Evolutionary conservation across 2,797 vertebrate species (phyloP).

Genomic region (Halcyon chelicuti): DNA sequence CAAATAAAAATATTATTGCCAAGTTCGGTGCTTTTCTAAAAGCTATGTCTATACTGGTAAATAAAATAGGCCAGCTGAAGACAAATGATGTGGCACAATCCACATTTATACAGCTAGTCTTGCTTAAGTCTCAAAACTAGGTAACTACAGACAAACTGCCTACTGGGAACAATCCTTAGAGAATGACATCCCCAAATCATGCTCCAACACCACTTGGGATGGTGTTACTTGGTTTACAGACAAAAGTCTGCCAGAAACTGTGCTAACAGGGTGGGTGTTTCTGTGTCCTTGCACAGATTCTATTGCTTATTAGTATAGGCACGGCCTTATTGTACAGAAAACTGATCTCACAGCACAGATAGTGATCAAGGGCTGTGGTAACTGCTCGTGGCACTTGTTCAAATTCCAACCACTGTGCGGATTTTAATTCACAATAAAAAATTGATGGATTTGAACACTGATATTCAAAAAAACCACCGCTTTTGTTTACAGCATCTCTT

Average conservation of each 20-base stretch:
- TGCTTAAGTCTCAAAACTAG: background rate
- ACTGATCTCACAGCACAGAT: background rate
- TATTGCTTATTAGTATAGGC: background rate
- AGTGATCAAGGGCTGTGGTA: background rate
- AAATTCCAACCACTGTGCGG: background rate
- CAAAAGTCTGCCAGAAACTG: background rate
- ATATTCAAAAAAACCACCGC: background rate
- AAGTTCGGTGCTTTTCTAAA: slow-evolving; percentile 13
- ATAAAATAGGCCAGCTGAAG: background rate
- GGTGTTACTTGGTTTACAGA: background rate
- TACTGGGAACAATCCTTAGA: background rate
- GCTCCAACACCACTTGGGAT: background rate
- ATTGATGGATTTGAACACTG: background rate
- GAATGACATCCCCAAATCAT: background rate
- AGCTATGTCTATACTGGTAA: background rate
- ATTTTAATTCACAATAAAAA: background rate
- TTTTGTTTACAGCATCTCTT: background rate
- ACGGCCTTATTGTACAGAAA: background rate
- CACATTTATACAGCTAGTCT: background rate
- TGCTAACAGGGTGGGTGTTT: background rate
- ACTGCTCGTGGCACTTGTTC: background rate
- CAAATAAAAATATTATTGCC: slow-evolving; percentile 26
- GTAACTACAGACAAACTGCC: background rate
- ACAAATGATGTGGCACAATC: background rate
- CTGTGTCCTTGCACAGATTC: background rate